Evolutionary conservation across 2,888 invertebrate species (phyloP), one percentile per base, ranked within the genome.

Genomic region (Phaonia tiefii): DNA sequence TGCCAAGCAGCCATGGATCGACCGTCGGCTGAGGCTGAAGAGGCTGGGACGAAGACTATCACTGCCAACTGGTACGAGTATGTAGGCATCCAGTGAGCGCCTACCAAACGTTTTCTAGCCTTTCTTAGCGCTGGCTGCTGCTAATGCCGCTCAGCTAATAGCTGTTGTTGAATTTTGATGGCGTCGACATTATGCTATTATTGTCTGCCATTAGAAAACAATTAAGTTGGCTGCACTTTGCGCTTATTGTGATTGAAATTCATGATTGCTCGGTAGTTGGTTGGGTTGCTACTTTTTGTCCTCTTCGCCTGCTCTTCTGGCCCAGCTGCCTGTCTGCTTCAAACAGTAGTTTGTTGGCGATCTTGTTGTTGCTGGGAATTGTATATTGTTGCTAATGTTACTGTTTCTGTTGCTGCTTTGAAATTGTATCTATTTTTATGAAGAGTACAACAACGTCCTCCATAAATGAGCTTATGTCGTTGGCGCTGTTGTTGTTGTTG

Each of bases 201-300:
- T 83, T 83, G 76, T 76, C 76, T 76, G 51, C 71, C 80, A 83
- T 83, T 83, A 80, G 83, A 80, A 83, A 83, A 80, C 80, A 83
- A 83, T 83, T 83, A 83, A 83, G 80, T 80, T 80, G 80, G 79
- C 79, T 80, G 83, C 83, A 80, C 83, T 80, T 83, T 82, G 79
- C 76, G 74, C 75, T 76, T 75, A 76, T 79, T 79, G 79, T 79
- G 78, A 83, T 80, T 75, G 75, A 83, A 83, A 73, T 65, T 78
- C 75, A 80, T 80, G 82, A 83, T 80, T 80, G 70, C 31, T 75
- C 58, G 58, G 58, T 66, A 56, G 73, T 66, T 76, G 46, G 44
- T 11, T 51, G 11, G 58, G 31, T 63, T 65, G 11, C 11, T 42
- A 7, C 25, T 51, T 25, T 49, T 56, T 67, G 63, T 26, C 58